Base-by-base conservation (phyloP, 2,797 vertebrate species). In the Sebastes flavidus region DNA sequence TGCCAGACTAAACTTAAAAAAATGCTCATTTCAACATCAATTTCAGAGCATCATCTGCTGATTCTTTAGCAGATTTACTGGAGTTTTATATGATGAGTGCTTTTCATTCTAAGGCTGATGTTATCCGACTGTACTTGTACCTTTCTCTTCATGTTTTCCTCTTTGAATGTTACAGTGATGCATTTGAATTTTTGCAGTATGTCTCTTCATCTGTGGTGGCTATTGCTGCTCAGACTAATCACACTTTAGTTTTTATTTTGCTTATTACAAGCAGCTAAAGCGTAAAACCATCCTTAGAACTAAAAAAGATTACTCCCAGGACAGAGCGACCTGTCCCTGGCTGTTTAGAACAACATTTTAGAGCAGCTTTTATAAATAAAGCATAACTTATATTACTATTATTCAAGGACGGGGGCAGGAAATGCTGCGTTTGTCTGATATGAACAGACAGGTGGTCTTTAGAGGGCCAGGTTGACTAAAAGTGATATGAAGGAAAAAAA, bases 401-500 rank as follows among this genome's bases (percentile, higher is more conserved):
- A 54, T 30, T 60, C 38, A 77, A 62, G 13, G 36, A 38, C 4
- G 1, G 3, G 16, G 29, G n/a, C 1, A 12, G 71, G 66, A 61
- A 82, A 30, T 29, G 25, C 80, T 76, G 58, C 16, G 71, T 66
- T 65, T 60, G 46, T 80, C 32, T 91, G 83, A 92, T 88, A 25
- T 25, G 75, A 88, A 62, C 65, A 83, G 88, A 89, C 82, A 83
- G 81, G 27, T 81, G 81, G 77, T 87, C 78, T 90, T 87, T 83
- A 75, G 77, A 84, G 59, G 27, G 58, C 58, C 61, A 52, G 61
- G 61, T 54, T 78, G 76, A 74, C 29, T 74, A 42, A 76, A 81
- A 59, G 34, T 69, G 46, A 83, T 60, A 69, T 42, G 8, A 72
- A 67, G 25, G 30, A 22, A 30, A 61, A 72, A 61, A 54, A 59